Base-by-base conservation (phyloP, 2,797 vertebrate genomes). In the Enteromius unitaeniatus region DNA sequence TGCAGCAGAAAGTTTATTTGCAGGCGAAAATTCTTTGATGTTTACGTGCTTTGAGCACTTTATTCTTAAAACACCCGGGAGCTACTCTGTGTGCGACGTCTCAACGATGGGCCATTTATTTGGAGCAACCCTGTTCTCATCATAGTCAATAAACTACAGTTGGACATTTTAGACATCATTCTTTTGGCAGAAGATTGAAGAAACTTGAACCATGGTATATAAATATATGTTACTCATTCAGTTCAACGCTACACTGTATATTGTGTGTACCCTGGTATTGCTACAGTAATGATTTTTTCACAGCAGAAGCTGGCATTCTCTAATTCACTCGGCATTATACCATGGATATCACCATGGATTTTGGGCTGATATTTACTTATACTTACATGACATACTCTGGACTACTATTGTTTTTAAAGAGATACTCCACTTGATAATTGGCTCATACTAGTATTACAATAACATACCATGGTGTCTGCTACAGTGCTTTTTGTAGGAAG, bases 1-100 rank as follows among this genome's bases (percentile, higher is more conserved):
- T 19, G 79, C 78, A 72, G 37, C 69, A 80, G 81, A 89, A 90
- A 89, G 55, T 78, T 89, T 88, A 79, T 82, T 85, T 83, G 65
- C 68, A 51, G 78, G 65, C 81, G 86, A 89, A 87, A 87, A 74
- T 82, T 51, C 28, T 74, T 64, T 82, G 55, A 82, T 74, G 80
- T 74, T 74, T 74, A 82, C 17, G 19, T 62, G 69, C 53, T 81
- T 64, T 74, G 14, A 51, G 55, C 21, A 37, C 55, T n/a, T 87
- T 81, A 31, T 42, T 72, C 26, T 42, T 40, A 37, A 40, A 28
- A 72, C 0, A 23, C 8, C 15, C 13, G 19, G 74, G 37, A 69
- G 28, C 17, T 28, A 67, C 17, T 40, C 19, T 31, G 42, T 78
- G 64, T 19, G 23, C 53, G 23, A 49, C 3, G 55, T 60, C 53